Base-by-base conservation (phyloP, 2,797 vertebrate genomes). In the Myioborus melanocephalus region DNA sequence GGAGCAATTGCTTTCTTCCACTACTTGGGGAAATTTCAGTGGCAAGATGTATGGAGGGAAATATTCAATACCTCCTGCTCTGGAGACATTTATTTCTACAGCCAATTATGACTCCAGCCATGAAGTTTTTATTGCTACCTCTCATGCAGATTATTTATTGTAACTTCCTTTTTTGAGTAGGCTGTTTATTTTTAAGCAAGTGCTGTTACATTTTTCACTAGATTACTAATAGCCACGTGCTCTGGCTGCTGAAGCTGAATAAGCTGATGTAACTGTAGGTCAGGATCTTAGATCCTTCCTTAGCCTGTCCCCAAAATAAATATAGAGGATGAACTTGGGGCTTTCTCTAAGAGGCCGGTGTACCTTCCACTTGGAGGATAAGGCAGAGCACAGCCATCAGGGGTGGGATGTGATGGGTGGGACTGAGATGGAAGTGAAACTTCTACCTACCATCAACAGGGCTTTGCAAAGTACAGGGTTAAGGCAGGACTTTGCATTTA, bases 171-270 rank as follows among this genome's bases (percentile, higher is more conserved):
- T 97, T 96, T 93, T 77, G 93, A 96, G 96, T 92, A 80, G 96
- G 95, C 93, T 97, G 95, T 96, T 97, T 96, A 95, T 96, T 96
- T 97, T 96, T 94, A 96, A 97, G 95, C 85, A 86, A 96, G 71
- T 82, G 73, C 73, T 94, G 95, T 95, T 96, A 95, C 95, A 96
- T 97, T 97, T 96, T 96, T 97, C 96, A 93, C 95, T 93, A 93
- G 95, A 97, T 97, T 96, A 97, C 95, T 97, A 97, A 97, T 95
- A 96, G 85, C 95, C 96, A 96, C 95, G 93, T 96, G 96, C 91
- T 95, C 89, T 94, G 96, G 95, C 94, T 96, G 95, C 93, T 94
- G 96, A 94, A 96, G 89, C 94, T 96, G 88, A 95, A 95, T 85
- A 95, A 95, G 81, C 89, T 97, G 91, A 96, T 96, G 95, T 96